Evolutionary conservation across 2,797 vertebrate genomes (phyloP), one percentile per base, ranked within the genome.

Genomic region (Manis javanica): DNA sequence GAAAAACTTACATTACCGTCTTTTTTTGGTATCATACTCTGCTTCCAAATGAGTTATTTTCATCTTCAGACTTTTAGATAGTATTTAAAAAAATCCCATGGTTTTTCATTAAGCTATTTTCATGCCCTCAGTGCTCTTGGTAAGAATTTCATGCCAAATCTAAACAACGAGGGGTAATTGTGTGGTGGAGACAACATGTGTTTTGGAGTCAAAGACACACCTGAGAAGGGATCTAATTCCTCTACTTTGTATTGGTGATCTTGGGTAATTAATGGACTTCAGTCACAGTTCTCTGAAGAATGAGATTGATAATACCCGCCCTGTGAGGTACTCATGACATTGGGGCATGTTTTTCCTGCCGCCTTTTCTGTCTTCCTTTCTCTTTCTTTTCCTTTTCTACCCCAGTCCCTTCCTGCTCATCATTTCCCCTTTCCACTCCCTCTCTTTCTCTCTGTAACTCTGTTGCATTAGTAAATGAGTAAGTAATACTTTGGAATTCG

Each of bases 391-490:
- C 11, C 51, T 23, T 49, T 18, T 34, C 8, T 1, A 13, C 5
- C 4, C 3, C 6, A 3, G 4, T 19, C 7, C 11, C 37, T 55
- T 85, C n/a, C 2, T 18, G 53, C 11, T 8, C 0, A 14, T 3
- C 39, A 6, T n/a, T 7, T 46, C 26, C 16, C 2, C 0, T 2
- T 26, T 3, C 5, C 1, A 10, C 46, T 26, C 16, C 1, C 13
- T 46, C 18, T 24, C 19, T 55, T 57, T 57, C 34, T 59, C 10
- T 66, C 14, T 7, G 0, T n/a, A 26, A 77, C 78, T 49, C 18
- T 31, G 0, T 39, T 51, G 7, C 31, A n/a, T 46, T 61, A 39
- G 16, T 53, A 39, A 85, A 66, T 86, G 19, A 42, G 23, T 87
- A 66, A 57, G 15, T 72, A 57, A 63, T 42, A 68, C n/a, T 34